Percentiles rank a stretch among this genome's conserved stretches.
These are phyloP conservation scores for Ammodytes dubius DNA, from an alignment of 2,113 vertebrate genomes.

Conservation along the genomic window DNA sequence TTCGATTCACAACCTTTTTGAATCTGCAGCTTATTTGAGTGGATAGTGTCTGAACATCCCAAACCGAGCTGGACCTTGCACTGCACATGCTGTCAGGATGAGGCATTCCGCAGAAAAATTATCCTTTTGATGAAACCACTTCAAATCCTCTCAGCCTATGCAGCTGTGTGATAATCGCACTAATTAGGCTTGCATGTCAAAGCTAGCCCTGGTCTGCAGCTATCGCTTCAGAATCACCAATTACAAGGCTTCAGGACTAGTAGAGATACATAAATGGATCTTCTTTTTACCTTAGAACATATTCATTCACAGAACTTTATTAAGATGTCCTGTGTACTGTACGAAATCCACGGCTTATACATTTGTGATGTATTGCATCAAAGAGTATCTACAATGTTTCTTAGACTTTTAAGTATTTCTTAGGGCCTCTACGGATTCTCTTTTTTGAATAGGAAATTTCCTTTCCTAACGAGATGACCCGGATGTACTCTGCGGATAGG, in stretches of 20 bases:
- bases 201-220: conserved; percentile 54
- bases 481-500: too few species aligned
- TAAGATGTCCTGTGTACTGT: too few species aligned
- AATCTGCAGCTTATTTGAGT: conserved; percentile 26
- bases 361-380: too few species aligned
- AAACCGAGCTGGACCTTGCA: conserved; percentile 79
- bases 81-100: conserved; percentile 89
- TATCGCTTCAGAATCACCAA: conserved; percentile 22
- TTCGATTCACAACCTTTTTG: conserved; percentile 27
- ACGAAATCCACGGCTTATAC: too few species aligned
- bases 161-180: conserved; percentile 93
- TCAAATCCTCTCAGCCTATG: conserved; percentile 89
- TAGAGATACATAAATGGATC: conserved; percentile 3
- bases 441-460: too few species aligned
- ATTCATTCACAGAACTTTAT: conserved; percentile 9
- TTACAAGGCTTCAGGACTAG: not conserved
- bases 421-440: too few species aligned
- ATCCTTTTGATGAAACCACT: conserved; percentile 93
- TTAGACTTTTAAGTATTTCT: too few species aligned
- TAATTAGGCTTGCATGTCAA: conserved; percentile 92
- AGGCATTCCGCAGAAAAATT: conserved; percentile 88
- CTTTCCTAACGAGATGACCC: too few species aligned
- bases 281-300: conserved; percentile 1
- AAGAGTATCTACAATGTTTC: too few species aligned
- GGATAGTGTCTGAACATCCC: conserved; percentile 58